Percentiles rank a stretch among this genome's conserved stretches.
phyloP scores from a whole-genome alignment of 2,113 vertebrate species.

The Hymenochirus boettgeri region DNA sequence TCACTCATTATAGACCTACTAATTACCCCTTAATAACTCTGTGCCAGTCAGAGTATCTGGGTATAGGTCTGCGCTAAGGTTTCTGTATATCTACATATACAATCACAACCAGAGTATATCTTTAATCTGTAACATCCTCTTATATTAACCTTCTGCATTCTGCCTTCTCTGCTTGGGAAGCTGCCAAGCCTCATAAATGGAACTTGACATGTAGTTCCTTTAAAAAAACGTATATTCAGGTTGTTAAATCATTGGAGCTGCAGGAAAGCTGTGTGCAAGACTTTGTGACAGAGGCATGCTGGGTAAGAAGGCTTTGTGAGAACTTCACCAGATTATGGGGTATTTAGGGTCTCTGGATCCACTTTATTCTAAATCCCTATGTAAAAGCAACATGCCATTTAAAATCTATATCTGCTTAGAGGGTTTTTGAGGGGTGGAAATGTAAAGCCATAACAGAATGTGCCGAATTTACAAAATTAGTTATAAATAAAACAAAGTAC shows the following conservation, averaged over 20 bases:
- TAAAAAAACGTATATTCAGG: neutral
- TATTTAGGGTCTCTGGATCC: neutral
- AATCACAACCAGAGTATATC: neutral
- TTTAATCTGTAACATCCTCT: neutral
- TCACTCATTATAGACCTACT: conserved; percentile 22
- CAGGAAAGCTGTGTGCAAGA: neutral
- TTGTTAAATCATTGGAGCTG: neutral
- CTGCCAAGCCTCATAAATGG: neutral
- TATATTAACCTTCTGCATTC: neutral
- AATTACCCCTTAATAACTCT: conserved; percentile 18
- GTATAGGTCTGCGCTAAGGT: conserved; percentile 19
- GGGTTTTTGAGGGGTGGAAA: neutral
- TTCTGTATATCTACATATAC: conserved; percentile 7
- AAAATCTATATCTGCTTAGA: neutral
- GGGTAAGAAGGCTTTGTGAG: neutral
- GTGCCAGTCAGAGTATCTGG: conserved; percentile 1
- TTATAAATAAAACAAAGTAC: conserved; percentile 8
- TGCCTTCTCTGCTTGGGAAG: neutral
- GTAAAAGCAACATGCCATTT: neutral
- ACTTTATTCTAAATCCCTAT: neutral
- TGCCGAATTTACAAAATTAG: conserved; percentile 9
- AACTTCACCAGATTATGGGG: neutral
- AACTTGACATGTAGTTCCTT: neutral
- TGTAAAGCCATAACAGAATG: conserved; percentile 25
- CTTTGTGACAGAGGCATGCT: neutral